A percentile compares a stretch with the other conserved stretches of the same genome.
These are phyloP conservation scores for Thymallus thymallus DNA, from an alignment of 2,113 vertebrate species.

Conservation along the genomic window DNA sequence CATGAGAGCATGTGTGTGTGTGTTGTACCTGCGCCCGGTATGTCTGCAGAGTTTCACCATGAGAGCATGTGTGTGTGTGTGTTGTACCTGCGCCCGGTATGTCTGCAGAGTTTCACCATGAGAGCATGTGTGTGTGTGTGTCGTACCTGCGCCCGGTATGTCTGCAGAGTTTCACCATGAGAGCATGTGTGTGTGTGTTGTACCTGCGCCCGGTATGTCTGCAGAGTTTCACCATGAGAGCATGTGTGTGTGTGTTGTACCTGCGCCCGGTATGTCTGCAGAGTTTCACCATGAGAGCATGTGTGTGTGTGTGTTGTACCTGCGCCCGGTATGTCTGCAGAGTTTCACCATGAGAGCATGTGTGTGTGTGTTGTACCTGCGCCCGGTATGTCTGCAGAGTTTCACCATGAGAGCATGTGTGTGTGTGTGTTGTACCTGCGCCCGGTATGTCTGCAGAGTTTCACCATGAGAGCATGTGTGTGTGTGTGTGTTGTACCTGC, in stretches of 20 bases:
- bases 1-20: conserved; percentile 84
- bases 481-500: too few species aligned
- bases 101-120: conserved; percentile 88
- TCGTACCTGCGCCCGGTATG: conserved; percentile 90
- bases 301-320: too few species aligned
- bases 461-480: conserved; percentile 84
- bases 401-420: conserved; percentile 85
- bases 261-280: conserved; percentile 88
- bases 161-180: conserved; percentile 89
- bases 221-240: conserved; percentile 88
- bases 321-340: conserved; percentile 86
- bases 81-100: conserved; percentile 89
- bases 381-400: conserved; percentile 85
- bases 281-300: conserved; percentile 85
- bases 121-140: conserved; percentile 80
- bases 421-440: too few species aligned
- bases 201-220: conserved; percentile 89
- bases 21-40: conserved; percentile 88
- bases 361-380: too few species aligned
- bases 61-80: conserved; percentile 79
- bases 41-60: conserved; percentile 90
- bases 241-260: too few species aligned
- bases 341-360: conserved; percentile 86
- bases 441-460: conserved; percentile 85
- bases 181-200: too few species aligned